Evolutionary conservation across 92 coral and sea anemone species (phyloP), one percentile per base, ranked within the genome.

Genomic region (Umimayanthus kanabou): DNA sequence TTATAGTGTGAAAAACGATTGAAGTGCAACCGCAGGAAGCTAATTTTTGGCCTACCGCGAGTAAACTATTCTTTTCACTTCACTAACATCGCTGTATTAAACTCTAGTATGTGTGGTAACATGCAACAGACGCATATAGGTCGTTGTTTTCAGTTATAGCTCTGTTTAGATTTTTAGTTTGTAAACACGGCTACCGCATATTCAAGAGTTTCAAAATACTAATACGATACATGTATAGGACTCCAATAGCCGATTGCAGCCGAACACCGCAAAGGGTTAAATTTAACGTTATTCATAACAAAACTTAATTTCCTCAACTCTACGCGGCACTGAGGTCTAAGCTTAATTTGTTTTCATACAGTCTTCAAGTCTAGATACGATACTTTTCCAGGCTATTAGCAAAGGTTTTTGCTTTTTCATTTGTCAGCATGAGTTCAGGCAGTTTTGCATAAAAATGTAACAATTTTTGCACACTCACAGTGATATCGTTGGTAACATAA

Each of bases 11-110:
- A 73, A 73, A 70, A 33, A 73, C 18, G 20, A 73, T 33, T 73
- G 33, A 73, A 73, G 37, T 73, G 2, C 77, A 73, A 40, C 77
- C n/a, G 13, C 77, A 73, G 77, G 45, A 26, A 73, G 37, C 77
- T 30, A 73, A 73, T 73, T 73, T 40, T 73, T 73, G 77, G 25
- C n/a, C 33, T 73, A 73, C 77, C 77, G 33, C 14, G 30, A 13
- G 77, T 74, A 74, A 74, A 74, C 42, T 39, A 75, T 75, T 75
- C 25, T 43, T 23, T 75, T 39, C 30, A 75, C n/a, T 39, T 75
- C 28, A 39, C 49, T 45, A n/a, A 14, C 4, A 33, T 74, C 42
- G 42, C 13, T 74, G 79, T 37, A 33, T 23, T 74, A 8, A 16
- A 13, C 26, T 39, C 10, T 29, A 33, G 10, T 4, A n/a, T 18